phyloP scores from a whole-genome alignment of 92 coral and sea anemone genomes.

The Zoanthus sociatus region DNA sequence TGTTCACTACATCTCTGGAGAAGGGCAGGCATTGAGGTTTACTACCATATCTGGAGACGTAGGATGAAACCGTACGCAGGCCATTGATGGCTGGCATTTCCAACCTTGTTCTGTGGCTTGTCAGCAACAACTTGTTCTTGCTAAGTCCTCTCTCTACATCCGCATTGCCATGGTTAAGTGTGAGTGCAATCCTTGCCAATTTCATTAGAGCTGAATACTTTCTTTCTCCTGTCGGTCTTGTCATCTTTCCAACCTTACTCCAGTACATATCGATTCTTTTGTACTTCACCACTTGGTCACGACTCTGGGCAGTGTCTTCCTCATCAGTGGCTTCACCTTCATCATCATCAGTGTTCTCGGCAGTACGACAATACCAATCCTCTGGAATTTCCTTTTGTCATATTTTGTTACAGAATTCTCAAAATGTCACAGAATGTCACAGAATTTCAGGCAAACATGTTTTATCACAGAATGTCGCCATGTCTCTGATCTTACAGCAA shows the following conservation, averaged over 20 bases:
- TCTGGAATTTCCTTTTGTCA: slow-evolving; percentile 40
- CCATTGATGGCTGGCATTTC: slow-evolving; percentile 51
- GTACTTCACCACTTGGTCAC: slow-evolving; percentile 49
- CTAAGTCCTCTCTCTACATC: slow-evolving; percentile 45
- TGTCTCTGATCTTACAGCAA: too few species aligned
- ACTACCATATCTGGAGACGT: slow-evolving; percentile 54
- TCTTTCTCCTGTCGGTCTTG: slow-evolving; percentile 50
- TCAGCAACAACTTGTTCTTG: slow-evolving; percentile 51
- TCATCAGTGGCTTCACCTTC: slow-evolving; percentile 50
- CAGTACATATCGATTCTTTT: slow-evolving; percentile 45
- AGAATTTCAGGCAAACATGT: too few species aligned
- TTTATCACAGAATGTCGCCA: too few species aligned
- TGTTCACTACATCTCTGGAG: slow-evolving; percentile 52
- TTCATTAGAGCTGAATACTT: slow-evolving; percentile 47
- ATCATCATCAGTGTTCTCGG: slow-evolving; percentile 52
- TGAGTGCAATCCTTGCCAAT: slow-evolving; percentile 53
- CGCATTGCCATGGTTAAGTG: slow-evolving; percentile 53
- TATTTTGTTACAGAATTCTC: too few species aligned
- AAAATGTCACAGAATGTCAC: too few species aligned
- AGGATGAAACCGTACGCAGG: slow-evolving; percentile 54
- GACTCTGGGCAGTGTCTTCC: slow-evolving; percentile 50
- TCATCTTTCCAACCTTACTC: slow-evolving; percentile 49
- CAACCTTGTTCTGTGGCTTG: slow-evolving; percentile 50
- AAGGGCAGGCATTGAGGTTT: slow-evolving; percentile 50
- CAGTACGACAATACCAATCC: slow-evolving; percentile 51